Percentiles rank a stretch among this genome's conserved stretches.
Evolutionary conservation across 2,888 invertebrate genomes (phyloP).

Genomic region (Allolobophora icterica): DNA sequence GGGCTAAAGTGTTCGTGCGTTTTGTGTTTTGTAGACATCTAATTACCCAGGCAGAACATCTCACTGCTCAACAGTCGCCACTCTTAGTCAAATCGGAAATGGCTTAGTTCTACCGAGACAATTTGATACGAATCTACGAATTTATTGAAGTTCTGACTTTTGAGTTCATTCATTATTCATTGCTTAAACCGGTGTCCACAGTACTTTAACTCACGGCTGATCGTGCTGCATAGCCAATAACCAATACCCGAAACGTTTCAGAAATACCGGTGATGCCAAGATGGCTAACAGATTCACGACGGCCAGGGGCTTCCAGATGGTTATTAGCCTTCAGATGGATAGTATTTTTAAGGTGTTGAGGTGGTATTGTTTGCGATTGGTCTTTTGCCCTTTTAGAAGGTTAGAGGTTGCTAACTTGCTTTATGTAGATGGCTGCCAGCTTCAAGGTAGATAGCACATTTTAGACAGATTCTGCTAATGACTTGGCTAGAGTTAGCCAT

Average conservation of each 20-base stretch:
- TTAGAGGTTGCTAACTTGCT: constrained; percentile 17
- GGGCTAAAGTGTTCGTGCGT: neutral
- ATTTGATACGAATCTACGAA: constrained; percentile 3
- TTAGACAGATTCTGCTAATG: neutral
- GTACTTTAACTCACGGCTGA: neutral
- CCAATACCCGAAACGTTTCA: neutral
- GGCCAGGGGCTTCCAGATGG: neutral
- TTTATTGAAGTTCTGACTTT: neutral
- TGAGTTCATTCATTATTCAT: neutral
- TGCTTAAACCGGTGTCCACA: constrained; percentile 7
- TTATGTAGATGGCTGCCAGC: neutral
- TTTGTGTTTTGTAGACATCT: constrained; percentile 22
- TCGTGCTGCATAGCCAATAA: neutral
- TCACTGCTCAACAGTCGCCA: constrained; percentile 13
- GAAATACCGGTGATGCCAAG: constrained; percentile 8
- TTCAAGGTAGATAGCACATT: neutral
- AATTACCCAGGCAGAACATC: constrained; percentile 24
- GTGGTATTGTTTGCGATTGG: neutral
- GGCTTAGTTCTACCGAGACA: constrained; percentile 4
- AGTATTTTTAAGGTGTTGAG: neutral
- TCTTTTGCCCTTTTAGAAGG: constrained; percentile 3
- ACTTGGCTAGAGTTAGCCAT: neutral
- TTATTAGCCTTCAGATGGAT: neutral
- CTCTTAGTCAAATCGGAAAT: constrained; percentile 17
- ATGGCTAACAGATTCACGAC: neutral